phyloP scores from a whole-genome alignment of 2,888 invertebrate species.

The Eupsilia transversa region DNA sequence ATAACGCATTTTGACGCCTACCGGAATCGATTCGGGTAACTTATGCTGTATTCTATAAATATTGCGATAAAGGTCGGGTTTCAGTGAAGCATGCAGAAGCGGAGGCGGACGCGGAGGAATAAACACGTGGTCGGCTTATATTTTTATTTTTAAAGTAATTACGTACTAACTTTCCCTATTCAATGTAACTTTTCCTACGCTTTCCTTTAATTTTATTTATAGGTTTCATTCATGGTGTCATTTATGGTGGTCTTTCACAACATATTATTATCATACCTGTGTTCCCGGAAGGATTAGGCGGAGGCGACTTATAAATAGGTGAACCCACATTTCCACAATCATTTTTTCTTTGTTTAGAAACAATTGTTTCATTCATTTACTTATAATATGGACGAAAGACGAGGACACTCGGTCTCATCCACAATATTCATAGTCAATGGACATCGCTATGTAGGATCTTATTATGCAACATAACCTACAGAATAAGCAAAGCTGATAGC shows the following conservation, averaged over 20 bases:
- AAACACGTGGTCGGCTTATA: neutral
- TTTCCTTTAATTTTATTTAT: neutral
- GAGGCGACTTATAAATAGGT: neutral
- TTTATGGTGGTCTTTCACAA: neutral
- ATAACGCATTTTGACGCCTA: conserved; percentile 58
- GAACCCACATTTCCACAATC: neutral
- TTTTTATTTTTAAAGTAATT: neutral
- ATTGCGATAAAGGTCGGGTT: conserved; percentile 14
- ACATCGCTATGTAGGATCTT: neutral
- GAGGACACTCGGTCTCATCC: neutral
- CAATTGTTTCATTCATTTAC: neutral
- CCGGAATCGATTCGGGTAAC: conserved; percentile 42
- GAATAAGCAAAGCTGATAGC: neutral
- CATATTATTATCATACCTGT: neutral
- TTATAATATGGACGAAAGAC: neutral
- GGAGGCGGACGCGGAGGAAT: neutral
- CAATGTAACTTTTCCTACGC: neutral
- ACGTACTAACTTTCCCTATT: neutral
- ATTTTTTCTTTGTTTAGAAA: neutral
- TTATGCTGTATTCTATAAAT: conserved; percentile 42
- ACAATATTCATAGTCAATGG: neutral
- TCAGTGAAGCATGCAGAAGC: neutral
- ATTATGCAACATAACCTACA: neutral
- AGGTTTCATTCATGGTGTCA: neutral
- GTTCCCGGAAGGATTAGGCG: too few species aligned